phyloP scores from a whole-genome alignment of 2,113 vertebrate genomes.

The Solenodon paradoxus region DNA sequence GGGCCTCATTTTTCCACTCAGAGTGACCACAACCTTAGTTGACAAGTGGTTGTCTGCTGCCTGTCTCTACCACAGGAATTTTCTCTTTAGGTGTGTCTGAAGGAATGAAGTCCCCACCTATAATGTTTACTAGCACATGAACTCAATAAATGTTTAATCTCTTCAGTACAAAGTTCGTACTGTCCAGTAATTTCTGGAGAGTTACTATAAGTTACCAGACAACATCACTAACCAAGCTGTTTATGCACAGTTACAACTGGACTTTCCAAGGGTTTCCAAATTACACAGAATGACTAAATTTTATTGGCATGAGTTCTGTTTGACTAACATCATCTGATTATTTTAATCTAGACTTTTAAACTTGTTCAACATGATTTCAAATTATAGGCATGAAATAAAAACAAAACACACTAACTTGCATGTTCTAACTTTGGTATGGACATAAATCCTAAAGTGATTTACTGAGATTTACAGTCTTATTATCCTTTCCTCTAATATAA shows the following conservation, averaged over 20 bases:
- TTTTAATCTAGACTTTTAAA: too few species aligned
- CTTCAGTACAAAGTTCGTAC: constrained; percentile 9
- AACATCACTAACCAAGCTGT: background rate
- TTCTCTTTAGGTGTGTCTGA: constrained; percentile 53
- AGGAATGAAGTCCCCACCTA: constrained; percentile 30
- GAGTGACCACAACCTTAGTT: background rate
- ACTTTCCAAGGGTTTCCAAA: too few species aligned
- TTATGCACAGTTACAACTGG: background rate
- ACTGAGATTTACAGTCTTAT: background rate
- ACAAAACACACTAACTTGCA: background rate
- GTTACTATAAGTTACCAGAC: background rate
- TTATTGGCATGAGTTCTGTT: too few species aligned
- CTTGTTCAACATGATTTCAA: background rate
- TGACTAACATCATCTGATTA: too few species aligned
- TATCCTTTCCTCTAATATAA: background rate
- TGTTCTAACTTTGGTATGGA: background rate
- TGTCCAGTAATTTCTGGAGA: background rate
- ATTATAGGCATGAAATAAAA: background rate
- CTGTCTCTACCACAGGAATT: constrained; percentile 47
- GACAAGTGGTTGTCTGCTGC: background rate
- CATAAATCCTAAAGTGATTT: background rate
- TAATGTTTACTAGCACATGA: constrained; percentile 60
- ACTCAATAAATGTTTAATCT: constrained; percentile 61
- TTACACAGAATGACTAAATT: too few species aligned
- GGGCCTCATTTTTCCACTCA: background rate